Base-by-base conservation (phyloP, 2,888 invertebrate genomes). In the Microplitis deprimator region DNA sequence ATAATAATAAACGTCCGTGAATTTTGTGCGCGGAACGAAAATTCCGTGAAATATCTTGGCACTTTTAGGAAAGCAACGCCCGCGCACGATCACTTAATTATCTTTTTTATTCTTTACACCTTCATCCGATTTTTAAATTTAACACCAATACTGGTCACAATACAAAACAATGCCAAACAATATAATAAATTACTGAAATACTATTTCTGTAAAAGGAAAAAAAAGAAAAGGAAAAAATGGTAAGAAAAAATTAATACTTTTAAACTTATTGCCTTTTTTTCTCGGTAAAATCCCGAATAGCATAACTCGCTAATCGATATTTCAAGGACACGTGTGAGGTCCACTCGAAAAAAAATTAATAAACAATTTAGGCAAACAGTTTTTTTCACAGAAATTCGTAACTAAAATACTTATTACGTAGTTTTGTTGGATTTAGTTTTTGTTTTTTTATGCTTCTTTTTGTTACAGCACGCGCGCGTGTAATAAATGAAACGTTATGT, bases 31-130 rank as follows among this genome's bases (percentile, higher is more conserved):
- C 62, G 67, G 72, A 64, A 38, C 69, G 68, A 65, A 38, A 70
- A 77, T 85, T 85, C 84, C 85, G 86, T 88, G 85, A 87, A 87
- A 88, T 83, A 85, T 86, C 84, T 86, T 87, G 83, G 83, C 85
- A 85, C 87, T 84, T 85, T 70, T 78, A 76, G 41, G 79, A 71
- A 79, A 74, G 71, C 68, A 76, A 76, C 77, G 79, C 80, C 80
- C 76, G 72, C 74, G 75, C 77, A 79, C 70, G 77, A 80, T 79
- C 62, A 65, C 73, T 76, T 78, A 79, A 80, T 80, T 81, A 77
- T 80, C 77, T 79, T 77, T 76, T 78, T 76, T 70, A 69, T 77
- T 68, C 77, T 68, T 76, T 75, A 77, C 76, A 78, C 79, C 79
- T 78, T 50, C 13, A 8, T 50, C 50, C 50, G 50, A 50, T 50